A percentile compares a stretch with the other conserved stretches of the same genome.
Evolutionary conservation across 2,888 invertebrate species (phyloP).

Genomic region (Bibio marci): DNA sequence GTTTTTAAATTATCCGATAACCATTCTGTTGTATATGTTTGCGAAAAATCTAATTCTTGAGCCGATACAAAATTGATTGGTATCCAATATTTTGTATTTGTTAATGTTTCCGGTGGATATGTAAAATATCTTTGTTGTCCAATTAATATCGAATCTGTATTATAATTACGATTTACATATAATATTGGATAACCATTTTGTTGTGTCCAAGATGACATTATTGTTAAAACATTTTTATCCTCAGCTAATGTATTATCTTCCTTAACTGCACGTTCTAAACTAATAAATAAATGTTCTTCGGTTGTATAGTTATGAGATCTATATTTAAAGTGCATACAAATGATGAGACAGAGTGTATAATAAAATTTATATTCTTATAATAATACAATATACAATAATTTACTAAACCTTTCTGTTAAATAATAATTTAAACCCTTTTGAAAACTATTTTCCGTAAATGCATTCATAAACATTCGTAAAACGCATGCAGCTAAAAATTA

Average conservation of each 20-base stretch:
- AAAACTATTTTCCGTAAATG: constrained; percentile 34
- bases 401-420: constrained; percentile 27
- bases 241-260: constrained; percentile 12
- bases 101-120: neutral
- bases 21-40: constrained; percentile 16
- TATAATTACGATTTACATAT: constrained; percentile 16
- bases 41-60: constrained; percentile 19
- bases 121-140: neutral
- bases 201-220: constrained; percentile 38
- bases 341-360: neutral
- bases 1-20: neutral
- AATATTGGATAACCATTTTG: constrained; percentile 37
- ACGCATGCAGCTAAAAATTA: constrained; percentile 33
- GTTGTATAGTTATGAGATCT: constrained; percentile 23
- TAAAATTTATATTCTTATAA: constrained; percentile 15
- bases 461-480: constrained; percentile 38
- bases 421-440: constrained; percentile 34
- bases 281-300: constrained; percentile 20
- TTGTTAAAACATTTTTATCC: constrained; percentile 22
- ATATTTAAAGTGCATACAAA: constrained; percentile 6
- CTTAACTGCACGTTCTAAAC: constrained; percentile 16
- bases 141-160: neutral
- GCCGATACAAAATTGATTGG: constrained; percentile 21
- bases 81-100: constrained; percentile 16
- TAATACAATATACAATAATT: too few species aligned